Percentiles rank a stretch among this genome's conserved stretches.
phyloP scores from a whole-genome alignment of 2,113 vertebrate species.

The Odobenus rosmarus region DNA sequence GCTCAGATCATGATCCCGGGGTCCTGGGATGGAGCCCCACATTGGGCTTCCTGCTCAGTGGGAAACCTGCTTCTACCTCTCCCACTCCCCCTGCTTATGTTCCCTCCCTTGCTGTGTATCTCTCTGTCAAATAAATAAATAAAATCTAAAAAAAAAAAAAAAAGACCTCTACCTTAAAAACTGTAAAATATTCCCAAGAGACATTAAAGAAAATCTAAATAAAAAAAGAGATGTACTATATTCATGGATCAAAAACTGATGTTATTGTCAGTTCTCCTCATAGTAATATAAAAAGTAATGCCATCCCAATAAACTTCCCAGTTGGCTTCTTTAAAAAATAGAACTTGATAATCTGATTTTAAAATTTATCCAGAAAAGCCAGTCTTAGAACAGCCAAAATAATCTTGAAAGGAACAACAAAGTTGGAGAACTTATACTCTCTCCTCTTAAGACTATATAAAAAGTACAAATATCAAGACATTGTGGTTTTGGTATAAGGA shows the following conservation, averaged over 20 bases:
- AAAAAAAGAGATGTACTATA: not conserved
- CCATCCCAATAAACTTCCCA: not conserved
- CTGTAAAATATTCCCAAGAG: not conserved
- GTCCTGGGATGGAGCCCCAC: too few species aligned
- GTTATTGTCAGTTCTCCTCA: not conserved
- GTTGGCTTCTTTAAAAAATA: not conserved
- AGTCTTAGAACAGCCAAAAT: not conserved
- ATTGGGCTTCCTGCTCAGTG: too few species aligned
- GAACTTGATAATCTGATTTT: not conserved
- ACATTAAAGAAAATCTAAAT: not conserved
- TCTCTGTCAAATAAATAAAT: too few species aligned
- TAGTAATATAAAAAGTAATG: not conserved
- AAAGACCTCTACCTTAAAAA: not conserved
- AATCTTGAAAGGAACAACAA: not conserved
- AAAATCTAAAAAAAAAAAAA: too few species aligned
- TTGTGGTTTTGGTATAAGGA: not conserved
- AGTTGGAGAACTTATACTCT: not conserved
- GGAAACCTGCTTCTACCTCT: too few species aligned
- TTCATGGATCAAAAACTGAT: not conserved
- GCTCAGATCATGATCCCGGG: too few species aligned
- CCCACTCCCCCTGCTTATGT: too few species aligned
- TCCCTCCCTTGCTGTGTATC: too few species aligned
- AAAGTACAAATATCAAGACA: not conserved
- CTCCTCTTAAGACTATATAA: not conserved
- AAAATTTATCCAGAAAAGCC: not conserved